phyloP scores from a whole-genome alignment of 2,888 invertebrate species.

The Tryphoninae sp. region DNA sequence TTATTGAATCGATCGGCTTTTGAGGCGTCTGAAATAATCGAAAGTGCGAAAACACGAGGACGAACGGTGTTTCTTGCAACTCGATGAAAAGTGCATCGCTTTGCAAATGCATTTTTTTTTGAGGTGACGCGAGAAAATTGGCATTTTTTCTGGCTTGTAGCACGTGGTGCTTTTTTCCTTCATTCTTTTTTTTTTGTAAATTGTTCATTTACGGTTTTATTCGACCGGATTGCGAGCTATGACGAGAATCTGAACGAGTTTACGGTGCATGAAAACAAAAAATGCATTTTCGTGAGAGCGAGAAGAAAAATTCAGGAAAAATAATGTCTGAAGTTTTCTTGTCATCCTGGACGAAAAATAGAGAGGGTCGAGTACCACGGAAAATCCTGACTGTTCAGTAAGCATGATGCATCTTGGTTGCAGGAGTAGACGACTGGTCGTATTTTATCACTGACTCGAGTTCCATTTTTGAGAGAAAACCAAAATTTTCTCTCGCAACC shows the following conservation, averaged over 20 bases:
- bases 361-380: conserved; percentile 14
- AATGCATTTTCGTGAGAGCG: conserved; percentile 21
- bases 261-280: not conserved
- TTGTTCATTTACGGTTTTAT: not conserved
- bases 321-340: conserved; percentile 16
- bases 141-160: conserved; percentile 40
- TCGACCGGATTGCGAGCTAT: conserved; percentile 14
- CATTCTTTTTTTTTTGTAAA: not conserved
- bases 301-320: conserved; percentile 8
- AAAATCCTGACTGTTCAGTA: conserved; percentile 23
- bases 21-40: not conserved
- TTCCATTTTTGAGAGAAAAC: not conserved
- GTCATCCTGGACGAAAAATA: conserved; percentile 32
- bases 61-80: conserved; percentile 74
- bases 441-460: conserved; percentile 39
- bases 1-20: conserved; percentile 14
- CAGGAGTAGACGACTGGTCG: conserved; percentile 23
- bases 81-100: conserved; percentile 79
- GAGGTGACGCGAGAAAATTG: conserved; percentile 64
- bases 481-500: not conserved
- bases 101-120: conserved; percentile 42
- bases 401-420: conserved; percentile 40
- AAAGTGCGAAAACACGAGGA: conserved; percentile 37
- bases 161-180: conserved; percentile 25
- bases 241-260: conserved; percentile 32